These are phyloP conservation scores for Brachionus koreanus DNA, from an alignment of 1,140 invertebrate genomes.

Conservation along the genomic window DNA sequence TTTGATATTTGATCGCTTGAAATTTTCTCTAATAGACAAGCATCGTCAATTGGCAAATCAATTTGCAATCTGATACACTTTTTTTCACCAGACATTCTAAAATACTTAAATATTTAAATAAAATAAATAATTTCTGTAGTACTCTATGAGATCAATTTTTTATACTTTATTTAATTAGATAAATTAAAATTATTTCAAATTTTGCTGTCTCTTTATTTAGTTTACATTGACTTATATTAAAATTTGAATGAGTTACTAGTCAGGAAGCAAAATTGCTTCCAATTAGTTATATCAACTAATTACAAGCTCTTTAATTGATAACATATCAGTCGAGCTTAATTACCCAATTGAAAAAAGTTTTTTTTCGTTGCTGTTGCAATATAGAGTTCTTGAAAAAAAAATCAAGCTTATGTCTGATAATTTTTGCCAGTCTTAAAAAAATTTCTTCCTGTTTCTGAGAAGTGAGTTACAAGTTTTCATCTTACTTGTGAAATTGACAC, in stretches of 20 bases:
- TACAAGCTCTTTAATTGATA: neutral
- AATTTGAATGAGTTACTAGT: neutral
- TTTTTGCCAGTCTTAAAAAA: neutral
- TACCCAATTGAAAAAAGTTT: neutral
- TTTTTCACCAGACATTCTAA: conserved; percentile 13
- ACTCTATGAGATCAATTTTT: neutral
- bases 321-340: neutral
- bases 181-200: conserved; percentile 14
- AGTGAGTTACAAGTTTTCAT: neutral
- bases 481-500: neutral
- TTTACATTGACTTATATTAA: neutral
- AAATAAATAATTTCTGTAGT: neutral
- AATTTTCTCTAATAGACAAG: neutral
- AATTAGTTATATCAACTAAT: conserved; percentile 5
- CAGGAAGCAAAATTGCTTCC: neutral
- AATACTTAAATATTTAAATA: neutral
- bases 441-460: neutral
- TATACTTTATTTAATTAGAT: conserved; percentile 15
- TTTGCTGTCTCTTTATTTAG: conserved; percentile 1
- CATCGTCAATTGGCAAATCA: conserved; percentile 2
- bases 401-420: neutral
- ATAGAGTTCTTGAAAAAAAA: neutral
- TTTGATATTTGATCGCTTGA: conserved; percentile 9
- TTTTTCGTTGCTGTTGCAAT: neutral
- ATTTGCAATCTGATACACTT: conserved; percentile 11